Conservation (phyloP, 2,113 vertebrate species). For the Mobula hypostoma region DNA sequence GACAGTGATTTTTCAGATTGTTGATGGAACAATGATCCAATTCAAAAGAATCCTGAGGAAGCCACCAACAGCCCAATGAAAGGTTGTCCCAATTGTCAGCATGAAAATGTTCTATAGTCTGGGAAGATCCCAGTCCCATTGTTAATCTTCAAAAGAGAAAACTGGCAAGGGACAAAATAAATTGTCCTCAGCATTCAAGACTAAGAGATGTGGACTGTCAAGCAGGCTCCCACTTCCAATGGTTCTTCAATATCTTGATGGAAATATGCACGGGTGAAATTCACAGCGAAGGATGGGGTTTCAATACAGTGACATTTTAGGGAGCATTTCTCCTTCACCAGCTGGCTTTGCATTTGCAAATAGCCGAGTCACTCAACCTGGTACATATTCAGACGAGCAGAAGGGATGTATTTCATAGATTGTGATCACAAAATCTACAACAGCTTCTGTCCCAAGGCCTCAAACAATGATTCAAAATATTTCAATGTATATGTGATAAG, state of each 20-base stretch:
- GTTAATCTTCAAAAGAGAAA: not conserved
- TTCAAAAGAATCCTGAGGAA: too few species aligned
- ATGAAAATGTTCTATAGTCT: not conserved
- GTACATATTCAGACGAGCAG: not conserved
- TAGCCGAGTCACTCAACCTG: not conserved
- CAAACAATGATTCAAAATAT: not conserved
- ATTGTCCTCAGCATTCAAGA: not conserved
- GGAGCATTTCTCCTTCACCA: not conserved
- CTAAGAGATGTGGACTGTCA: not conserved
- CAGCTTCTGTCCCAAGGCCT: not conserved
- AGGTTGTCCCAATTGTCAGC: not conserved
- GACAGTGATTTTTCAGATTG: not conserved
- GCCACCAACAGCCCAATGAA: not conserved
- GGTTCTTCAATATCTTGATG: not conserved
- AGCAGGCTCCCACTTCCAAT: not conserved
- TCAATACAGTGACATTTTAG: not conserved
- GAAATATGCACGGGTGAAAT: not conserved
- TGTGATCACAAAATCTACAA: not conserved
- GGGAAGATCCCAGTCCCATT: too few species aligned
- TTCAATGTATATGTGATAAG: too few species aligned
- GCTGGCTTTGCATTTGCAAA: not conserved
- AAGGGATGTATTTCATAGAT: not conserved
- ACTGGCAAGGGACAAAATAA: not conserved
- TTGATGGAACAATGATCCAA: not conserved
- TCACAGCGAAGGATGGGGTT: not conserved